Evolutionary conservation across 2,888 invertebrate genomes (phyloP), one percentile per base, ranked within the genome.

Genomic region (Lamellibrachia columna): DNA sequence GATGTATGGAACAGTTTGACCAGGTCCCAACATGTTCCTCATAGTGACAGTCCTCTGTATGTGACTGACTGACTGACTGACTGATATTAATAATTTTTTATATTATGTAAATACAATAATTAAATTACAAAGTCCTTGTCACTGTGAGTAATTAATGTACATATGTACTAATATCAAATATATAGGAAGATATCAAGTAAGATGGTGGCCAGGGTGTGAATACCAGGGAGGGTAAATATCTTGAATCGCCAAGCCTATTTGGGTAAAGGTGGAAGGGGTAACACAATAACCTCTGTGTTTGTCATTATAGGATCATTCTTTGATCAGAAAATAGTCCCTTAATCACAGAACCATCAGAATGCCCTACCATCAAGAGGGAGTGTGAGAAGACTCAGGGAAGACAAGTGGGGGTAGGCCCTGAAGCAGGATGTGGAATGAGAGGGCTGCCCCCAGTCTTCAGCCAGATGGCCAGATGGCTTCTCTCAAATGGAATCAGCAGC

Each of bases 391-490:
- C 75, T 75, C 15, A 6, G 75, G 75, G 75, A 75, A 75, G 75
- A 75, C 75, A 75, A 6, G 22, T 4, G 75, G 75, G 75, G 6
- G 75, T 75, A 40, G 40, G 75, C 75, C 75, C 75, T 11, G 75
- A 22, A 75, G 75, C 75, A 22, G 75, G 75, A 22, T 22, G 75
- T 75, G 22, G 75, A n/a, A 75, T 55, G 22, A n/a, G n/a, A n/a
- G n/a, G 75, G 75, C 75, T 75, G 75, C 22, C 4, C 22, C 15
- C 75, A 15, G 75, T 22, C 75, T 75, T 75, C 75, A 75, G n/a
- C 75, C 75, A 75, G 75, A n/a, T 75, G 75, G 75, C 75, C 75
- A 75, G 75, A 75, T 75, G 75, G 75, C 22, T 75, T 75, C 75
- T 6, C 22, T 75, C 75, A 75, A 75, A 75, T 75, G 22, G 75